phyloP scores from a whole-genome alignment of 2,888 invertebrate genomes.

The Campoplex nolae region DNA sequence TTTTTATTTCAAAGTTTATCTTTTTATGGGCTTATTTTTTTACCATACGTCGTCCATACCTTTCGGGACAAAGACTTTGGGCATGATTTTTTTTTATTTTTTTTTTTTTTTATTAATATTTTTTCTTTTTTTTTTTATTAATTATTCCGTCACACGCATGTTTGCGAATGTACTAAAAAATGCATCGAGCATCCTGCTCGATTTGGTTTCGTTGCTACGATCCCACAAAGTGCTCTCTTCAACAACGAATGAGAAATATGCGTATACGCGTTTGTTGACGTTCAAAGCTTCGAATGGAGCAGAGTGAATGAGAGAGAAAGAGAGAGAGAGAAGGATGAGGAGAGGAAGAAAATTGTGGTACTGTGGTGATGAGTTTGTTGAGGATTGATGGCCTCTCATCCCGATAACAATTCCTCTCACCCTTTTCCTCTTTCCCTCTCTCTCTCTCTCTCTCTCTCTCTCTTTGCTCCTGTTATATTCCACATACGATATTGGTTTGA shows the following conservation, averaged over 20 bases:
- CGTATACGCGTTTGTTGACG: constrained; percentile 55
- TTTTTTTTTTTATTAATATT: not conserved
- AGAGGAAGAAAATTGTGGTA: constrained; percentile 51
- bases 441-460: not conserved
- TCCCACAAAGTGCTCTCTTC: constrained; percentile 54
- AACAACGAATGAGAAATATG: constrained; percentile 27
- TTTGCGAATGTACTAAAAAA: not conserved
- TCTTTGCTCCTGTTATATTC: constrained; percentile 31
- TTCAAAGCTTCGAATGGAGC: constrained; percentile 39
- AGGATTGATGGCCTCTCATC: constrained; percentile 66
- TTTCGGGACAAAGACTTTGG: not conserved
- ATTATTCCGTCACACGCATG: not conserved
- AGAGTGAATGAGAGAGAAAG: not conserved
- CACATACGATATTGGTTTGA: constrained; percentile 60
- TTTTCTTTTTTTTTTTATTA: not conserved
- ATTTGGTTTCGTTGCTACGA: constrained; percentile 60
- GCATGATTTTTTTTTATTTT: not conserved
- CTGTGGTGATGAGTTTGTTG: constrained; percentile 62
- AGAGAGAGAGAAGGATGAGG: constrained; percentile 1
- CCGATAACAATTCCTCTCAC: constrained; percentile 59
- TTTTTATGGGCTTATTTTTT: constrained; percentile 61
- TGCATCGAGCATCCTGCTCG: constrained; percentile 62
- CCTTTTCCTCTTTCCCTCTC: constrained; percentile 29
- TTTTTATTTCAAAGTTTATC: constrained; percentile 56
- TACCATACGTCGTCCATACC: not conserved